Evolutionary conservation across 2,797 vertebrate species (phyloP), one percentile per base, ranked within the genome.

Genomic region (Sebastiscus tertius): DNA sequence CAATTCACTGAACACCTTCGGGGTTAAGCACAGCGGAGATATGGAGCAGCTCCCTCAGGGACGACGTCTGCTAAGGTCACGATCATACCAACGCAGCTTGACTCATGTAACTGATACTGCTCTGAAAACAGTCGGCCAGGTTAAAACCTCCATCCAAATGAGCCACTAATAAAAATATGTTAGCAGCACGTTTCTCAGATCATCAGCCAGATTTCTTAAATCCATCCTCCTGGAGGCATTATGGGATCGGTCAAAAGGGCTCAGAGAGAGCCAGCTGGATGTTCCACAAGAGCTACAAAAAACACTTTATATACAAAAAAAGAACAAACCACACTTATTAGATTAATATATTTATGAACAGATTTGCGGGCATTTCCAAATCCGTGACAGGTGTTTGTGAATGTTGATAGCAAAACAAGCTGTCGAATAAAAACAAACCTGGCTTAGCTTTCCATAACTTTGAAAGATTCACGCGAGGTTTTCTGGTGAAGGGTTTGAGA

Each of bases 341-440:
- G 59, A 83, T 62, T 24, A 64, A 59, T 68, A 36, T 8, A 60
- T 68, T 42, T 49, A 55, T 2, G 10, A 62, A 55, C 24, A 39
- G 26, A 71, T 62, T 39, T 34, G n/a, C 18, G 27, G 24, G 2
- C 11, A 33, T 39, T 33, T 68, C 29, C 26, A 26, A 16, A 73
- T 42, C 31, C 1, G 6, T 55, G 68, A 18, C 61, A 82, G 70
- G 67, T 26, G 56, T 80, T 87, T 74, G 46, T 56, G 61, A 62
- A 66, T 27, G 31, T 29, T 31, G n/a, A 72, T 39, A 64, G 29
- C 13, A 46, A 65, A 77, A 80, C 5, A 56, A 62, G 36, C 27
- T 2, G 59, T 68, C 33, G 8, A 71, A 71, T n/a, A 36, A 72
- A 81, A 85, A 62, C 64, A 79, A 90, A 76, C 27, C 5, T 64